These are phyloP conservation scores for Tillus elongatus DNA, from an alignment of 2,888 invertebrate genomes.

Conservation along the genomic window DNA sequence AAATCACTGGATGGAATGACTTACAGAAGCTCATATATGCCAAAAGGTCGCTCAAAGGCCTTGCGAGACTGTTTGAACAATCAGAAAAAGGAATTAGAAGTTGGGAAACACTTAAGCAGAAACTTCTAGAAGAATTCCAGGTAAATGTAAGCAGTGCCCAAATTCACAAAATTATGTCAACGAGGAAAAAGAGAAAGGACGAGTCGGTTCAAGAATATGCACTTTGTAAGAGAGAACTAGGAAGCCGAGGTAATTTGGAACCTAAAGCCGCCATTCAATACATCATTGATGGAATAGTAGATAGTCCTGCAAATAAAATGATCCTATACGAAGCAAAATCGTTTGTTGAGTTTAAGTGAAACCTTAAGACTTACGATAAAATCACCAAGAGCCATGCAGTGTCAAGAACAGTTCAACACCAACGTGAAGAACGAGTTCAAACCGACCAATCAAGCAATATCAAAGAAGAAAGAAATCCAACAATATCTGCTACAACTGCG, in stretches of 20 bases:
- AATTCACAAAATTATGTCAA: conserved; percentile 11
- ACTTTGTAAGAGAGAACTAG: conserved; percentile 28
- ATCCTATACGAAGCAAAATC: conserved; percentile 14
- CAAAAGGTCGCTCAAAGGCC: conserved; percentile 24
- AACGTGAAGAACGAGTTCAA: too few relatives aligned
- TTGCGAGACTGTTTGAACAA: conserved; percentile 26
- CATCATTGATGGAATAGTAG: conserved; percentile 14
- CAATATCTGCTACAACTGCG: conserved; percentile 11
- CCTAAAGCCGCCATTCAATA: conserved; percentile 12
- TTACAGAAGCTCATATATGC: conserved; percentile 26
- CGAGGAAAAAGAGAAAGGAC: conserved; percentile 25
- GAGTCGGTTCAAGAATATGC: conserved; percentile 32
- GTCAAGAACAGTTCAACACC: too few relatives aligned
- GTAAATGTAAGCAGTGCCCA: conserved; percentile 21
- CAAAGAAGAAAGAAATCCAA: not conserved
- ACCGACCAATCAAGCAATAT: not conserved
- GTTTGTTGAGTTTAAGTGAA: conserved; percentile 11
- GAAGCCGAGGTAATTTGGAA: conserved; percentile 10
- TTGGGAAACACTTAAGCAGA: conserved; percentile 21
- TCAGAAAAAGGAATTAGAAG: conserved; percentile 22
- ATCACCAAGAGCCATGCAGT: too few relatives aligned
- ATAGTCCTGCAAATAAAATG: conserved; percentile 12
- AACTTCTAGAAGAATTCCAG: conserved; percentile 22
- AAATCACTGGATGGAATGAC: conserved; percentile 24
- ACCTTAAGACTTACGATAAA: conserved; percentile 9